Base-by-base conservation (phyloP, 2,888 invertebrate species). In the Serripes groenlandicus region DNA sequence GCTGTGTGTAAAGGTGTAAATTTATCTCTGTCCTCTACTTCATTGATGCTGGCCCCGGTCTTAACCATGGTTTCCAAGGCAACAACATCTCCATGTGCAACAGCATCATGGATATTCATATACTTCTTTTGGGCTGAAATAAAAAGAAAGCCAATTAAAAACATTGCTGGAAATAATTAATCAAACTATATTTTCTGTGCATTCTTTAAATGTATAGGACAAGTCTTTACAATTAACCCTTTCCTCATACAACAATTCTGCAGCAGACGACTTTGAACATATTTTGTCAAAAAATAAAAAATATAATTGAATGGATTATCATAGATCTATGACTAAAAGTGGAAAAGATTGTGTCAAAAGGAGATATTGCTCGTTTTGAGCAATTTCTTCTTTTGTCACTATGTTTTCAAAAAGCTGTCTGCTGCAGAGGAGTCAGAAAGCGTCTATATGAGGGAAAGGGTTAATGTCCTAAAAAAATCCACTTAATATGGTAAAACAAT, bases 1-100 rank as follows among this genome's bases (percentile, higher is more conserved):
- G 95, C 94, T 76, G 93, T 91, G 75, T 95, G 95, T 21, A 94
- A 85, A 1, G 94, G 94, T 32, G 94, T 94, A 83, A 95, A 95
- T 78, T 93, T 93, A 80, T 95, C 93, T 37, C 89, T 90, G 30
- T 92, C 92, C 62, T 94, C 94, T 2, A 94, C 91, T 83, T 95
- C 94, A 83, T 95, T 95, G 69, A 95, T 93, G 87, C 94, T 94
- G 73, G 94, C 94, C 3, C 95, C 95, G 83, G 90, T 91, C 78
- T 94, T 94, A 32, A 95, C 93, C 93, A 94, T 94, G 7, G 87
- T 77, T 85, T 94, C 94, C 75, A 95, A 75, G 60, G 92, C 92
- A 62, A 89, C 76, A 1, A 94, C 92, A 87, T 95, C 93, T 9
- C 93, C 94, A 72, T 86, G 80, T 26, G 78, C 85, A 21, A 92